These are phyloP conservation scores for Periparus ater DNA, from an alignment of 2,797 vertebrate species.

Conservation along the genomic window DNA sequence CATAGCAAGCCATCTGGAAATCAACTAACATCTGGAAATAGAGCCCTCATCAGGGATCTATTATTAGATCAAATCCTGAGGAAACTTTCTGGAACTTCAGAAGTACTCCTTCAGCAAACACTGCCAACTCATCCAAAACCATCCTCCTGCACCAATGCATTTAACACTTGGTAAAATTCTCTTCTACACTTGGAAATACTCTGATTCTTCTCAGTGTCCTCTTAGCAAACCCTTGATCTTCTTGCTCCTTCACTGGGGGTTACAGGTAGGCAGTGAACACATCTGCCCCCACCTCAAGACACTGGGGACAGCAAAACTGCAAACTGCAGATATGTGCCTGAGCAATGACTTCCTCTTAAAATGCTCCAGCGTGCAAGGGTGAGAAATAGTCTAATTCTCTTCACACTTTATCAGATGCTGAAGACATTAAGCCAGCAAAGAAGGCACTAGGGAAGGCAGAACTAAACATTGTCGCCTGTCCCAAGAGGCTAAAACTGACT, in stretches of 20 bases:
- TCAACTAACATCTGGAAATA: background rate
- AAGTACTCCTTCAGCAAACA: background rate
- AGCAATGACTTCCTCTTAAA: background rate
- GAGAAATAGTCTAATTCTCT: slow-evolving; percentile 1
- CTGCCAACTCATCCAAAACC: background rate
- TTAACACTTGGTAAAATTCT: background rate
- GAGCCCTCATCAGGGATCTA: background rate
- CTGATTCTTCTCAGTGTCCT: background rate
- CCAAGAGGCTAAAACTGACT: background rate
- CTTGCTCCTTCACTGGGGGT: background rate
- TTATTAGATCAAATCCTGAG: background rate
- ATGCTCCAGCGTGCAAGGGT: background rate
- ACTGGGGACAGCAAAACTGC: background rate
- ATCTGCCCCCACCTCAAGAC: background rate
- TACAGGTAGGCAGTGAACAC: background rate
- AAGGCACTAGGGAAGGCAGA: background rate
- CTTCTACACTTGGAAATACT: background rate
- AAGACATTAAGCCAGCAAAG: background rate
- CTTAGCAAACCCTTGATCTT: background rate
- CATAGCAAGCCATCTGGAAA: background rate
- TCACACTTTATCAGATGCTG: background rate
- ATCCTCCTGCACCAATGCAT: background rate
- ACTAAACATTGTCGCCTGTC: background rate
- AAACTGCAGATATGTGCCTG: background rate
- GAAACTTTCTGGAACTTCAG: background rate